These are phyloP conservation scores for Leptinotarsa lineolata DNA, from an alignment of 1,140 invertebrate species.

Conservation along the genomic window DNA sequence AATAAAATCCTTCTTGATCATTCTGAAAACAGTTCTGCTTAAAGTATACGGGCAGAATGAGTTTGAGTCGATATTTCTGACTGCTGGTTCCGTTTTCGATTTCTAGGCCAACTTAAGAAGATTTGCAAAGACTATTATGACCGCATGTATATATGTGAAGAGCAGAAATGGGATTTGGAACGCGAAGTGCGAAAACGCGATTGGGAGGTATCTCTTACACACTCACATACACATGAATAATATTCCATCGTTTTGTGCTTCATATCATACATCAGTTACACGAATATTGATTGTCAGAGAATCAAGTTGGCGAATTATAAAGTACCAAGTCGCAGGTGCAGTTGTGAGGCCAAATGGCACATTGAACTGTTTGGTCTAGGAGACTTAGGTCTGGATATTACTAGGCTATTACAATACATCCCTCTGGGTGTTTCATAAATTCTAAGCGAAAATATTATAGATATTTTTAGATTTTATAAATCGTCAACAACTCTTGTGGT, in stretches of 20 bases:
- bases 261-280: slow-evolving; percentile 36
- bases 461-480: slow-evolving; percentile 8
- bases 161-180: slow-evolving; percentile 99
- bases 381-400: too few relatives aligned
- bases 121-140: slow-evolving; percentile 95
- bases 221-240: slow-evolving; percentile 21
- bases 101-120: slow-evolving; percentile 80
- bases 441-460: too few relatives aligned
- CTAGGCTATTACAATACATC: too few relatives aligned
- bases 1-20: too few relatives aligned
- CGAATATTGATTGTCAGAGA: background rate
- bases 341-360: background rate
- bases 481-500: slow-evolving; percentile 39
- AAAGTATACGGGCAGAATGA: slow-evolving; percentile 10
- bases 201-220: slow-evolving; percentile 83
- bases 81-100: slow-evolving; percentile 56
- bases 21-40: background rate
- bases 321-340: background rate
- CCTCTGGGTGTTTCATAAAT: too few relatives aligned
- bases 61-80: slow-evolving; percentile 38
- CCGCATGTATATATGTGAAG: slow-evolving; percentile 93
- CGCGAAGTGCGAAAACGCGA: slow-evolving; percentile 97
- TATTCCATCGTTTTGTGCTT: slow-evolving; percentile 37
- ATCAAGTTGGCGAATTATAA: slow-evolving; percentile 17
- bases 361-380: background rate